These are phyloP conservation scores for Agriotes lineatus DNA, from an alignment of 2,888 invertebrate species.

Conservation along the genomic window DNA sequence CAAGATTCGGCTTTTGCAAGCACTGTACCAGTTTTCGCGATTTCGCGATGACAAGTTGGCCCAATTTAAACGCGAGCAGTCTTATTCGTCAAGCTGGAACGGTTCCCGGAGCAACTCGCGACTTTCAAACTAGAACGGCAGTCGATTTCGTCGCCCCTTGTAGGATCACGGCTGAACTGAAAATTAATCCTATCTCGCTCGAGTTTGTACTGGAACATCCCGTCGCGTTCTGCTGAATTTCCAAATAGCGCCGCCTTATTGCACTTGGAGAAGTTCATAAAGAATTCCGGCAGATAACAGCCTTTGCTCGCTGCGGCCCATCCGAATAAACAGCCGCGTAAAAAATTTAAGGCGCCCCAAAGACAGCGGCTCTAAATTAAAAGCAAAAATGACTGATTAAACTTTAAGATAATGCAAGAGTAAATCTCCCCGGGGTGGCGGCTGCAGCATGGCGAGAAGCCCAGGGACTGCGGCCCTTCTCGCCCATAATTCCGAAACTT, in stretches of 20 bases:
- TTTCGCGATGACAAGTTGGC: conserved; percentile 55
- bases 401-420: conserved; percentile 56
- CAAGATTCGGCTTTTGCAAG: too few relatives aligned
- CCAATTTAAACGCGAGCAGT: conserved; percentile 54
- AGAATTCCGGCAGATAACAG: conserved; percentile 32
- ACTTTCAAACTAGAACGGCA: conserved; percentile 48
- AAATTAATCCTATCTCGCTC: conserved; percentile 44
- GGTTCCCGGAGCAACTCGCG: conserved; percentile 40
- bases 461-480: conserved; percentile 49
- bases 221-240: conserved; percentile 31
- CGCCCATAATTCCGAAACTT: conserved; percentile 58
- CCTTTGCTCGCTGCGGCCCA: conserved; percentile 9
- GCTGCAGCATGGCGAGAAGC: conserved; percentile 35
- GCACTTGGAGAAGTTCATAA: conserved; percentile 27
- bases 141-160: conserved; percentile 46
- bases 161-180: conserved; percentile 44
- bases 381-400: conserved; percentile 59
- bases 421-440: conserved; percentile 51
- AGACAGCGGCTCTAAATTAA: conserved; percentile 51
- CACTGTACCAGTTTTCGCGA: conserved; percentile 5
- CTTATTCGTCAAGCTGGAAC: conserved; percentile 51
- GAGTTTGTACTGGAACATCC: conserved; percentile 33
- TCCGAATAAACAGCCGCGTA: conserved; percentile 19
- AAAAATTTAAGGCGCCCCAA: conserved; percentile 27
- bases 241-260: conserved; percentile 27